Conservation (phyloP, 2,113 vertebrate genomes). For the Brachyistius frenatus region DNA sequence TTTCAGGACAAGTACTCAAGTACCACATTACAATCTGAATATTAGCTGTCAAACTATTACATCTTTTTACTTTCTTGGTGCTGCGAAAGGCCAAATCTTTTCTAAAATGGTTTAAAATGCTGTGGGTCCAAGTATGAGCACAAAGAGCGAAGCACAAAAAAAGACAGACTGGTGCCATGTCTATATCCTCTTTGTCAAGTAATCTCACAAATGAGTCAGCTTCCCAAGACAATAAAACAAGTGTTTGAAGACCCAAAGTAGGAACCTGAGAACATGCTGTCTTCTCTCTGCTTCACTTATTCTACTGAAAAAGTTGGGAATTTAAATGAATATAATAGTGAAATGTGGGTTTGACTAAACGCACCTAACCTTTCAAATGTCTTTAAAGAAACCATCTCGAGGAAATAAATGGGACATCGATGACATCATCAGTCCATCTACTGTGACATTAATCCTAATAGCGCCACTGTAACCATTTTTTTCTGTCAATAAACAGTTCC, state of each 20-base stretch:
- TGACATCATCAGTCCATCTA: conserved; percentile 50
- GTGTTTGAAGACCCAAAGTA: not conserved
- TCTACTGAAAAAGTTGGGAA: not conserved
- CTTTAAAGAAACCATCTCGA: conserved; percentile 35
- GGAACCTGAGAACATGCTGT: not conserved
- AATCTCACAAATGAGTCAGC: not conserved
- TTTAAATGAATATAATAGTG: conserved; percentile 5
- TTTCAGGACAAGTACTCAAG: not conserved
- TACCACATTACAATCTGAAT: not conserved
- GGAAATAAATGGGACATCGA: conserved; percentile 12
- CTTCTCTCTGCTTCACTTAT: not conserved
- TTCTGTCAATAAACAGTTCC: conserved; percentile 68
- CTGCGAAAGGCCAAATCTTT: not conserved
- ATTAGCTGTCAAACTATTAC: not conserved
- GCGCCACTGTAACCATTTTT: conserved; percentile 57
- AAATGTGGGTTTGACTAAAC: conserved; percentile 38
- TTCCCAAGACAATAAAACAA: not conserved
- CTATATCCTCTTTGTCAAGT: not conserved
- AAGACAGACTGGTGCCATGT: not conserved
- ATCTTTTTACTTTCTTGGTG: not conserved
- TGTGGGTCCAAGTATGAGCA: no score
- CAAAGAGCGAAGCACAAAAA: not conserved
- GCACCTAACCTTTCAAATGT: conserved; percentile 32
- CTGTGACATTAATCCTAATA: conserved; percentile 69
- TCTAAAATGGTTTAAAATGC: not conserved